A percentile compares a stretch with the other conserved stretches of the same genome.
These are phyloP conservation scores for Mythimna loreyi DNA, from an alignment of 2,888 invertebrate species.

Conservation along the genomic window DNA sequence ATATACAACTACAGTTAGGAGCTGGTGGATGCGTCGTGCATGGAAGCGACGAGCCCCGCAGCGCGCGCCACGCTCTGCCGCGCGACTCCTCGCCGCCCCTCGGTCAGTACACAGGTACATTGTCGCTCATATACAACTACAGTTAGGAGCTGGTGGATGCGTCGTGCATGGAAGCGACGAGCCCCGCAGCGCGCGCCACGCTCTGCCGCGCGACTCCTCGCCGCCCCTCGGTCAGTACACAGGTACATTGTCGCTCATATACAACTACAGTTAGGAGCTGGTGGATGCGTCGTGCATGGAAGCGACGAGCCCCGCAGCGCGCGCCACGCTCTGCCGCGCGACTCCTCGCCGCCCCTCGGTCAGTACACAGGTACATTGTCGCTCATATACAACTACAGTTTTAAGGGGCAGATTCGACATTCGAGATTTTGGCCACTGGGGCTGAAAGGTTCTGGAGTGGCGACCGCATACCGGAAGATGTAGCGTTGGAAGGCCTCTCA, in stretches of 20 bases:
- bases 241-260: slow-evolving; percentile 8
- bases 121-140: background rate
- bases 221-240: slow-evolving; percentile 74
- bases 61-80: slow-evolving; percentile 58
- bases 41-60: slow-evolving; percentile 73
- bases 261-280: slow-evolving; percentile 69
- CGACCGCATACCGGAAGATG: too few relatives aligned
- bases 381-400: background rate
- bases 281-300: slow-evolving; percentile 81
- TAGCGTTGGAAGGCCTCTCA: too few relatives aligned
- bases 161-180: slow-evolving; percentile 78
- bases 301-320: slow-evolving; percentile 59
- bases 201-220: slow-evolving; percentile 70
- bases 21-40: slow-evolving; percentile 76
- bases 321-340: slow-evolving; percentile 65
- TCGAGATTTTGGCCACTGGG: too few relatives aligned
- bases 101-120: slow-evolving; percentile 63
- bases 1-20: slow-evolving; percentile 66
- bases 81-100: slow-evolving; percentile 77
- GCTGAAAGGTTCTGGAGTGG: too few relatives aligned
- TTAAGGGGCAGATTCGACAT: too few relatives aligned
- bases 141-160: slow-evolving; percentile 77
- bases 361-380: slow-evolving; percentile 29
- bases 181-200: slow-evolving; percentile 56
- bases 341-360: slow-evolving; percentile 78